A percentile compares a stretch with the other conserved stretches of the same genome.
Conservation (phyloP, 2,797 vertebrate species). For the Parambassis ranga region DNA sequence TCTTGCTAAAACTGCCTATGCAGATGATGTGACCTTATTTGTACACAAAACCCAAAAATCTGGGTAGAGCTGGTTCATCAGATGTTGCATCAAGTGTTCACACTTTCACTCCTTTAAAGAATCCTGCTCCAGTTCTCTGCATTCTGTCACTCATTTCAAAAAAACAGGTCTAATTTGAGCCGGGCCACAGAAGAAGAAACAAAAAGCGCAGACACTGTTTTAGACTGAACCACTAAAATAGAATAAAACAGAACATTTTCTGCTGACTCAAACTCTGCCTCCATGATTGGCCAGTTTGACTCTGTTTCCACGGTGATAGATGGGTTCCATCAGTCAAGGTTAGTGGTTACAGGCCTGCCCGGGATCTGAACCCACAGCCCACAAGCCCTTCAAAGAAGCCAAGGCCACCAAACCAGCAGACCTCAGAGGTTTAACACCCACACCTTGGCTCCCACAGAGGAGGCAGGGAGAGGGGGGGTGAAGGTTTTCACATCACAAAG, state of each 20-base stretch:
- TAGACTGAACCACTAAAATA: slow-evolving; percentile 4
- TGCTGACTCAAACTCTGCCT: slow-evolving; percentile 63
- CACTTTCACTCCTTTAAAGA: no score
- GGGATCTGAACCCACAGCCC: slow-evolving; percentile 72
- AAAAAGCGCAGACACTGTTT: not conserved
- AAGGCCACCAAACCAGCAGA: slow-evolving; percentile 75
- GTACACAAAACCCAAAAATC: no score
- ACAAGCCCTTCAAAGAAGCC: slow-evolving; percentile 70
- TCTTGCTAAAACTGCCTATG: no score
- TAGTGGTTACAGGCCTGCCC: slow-evolving; percentile 63
- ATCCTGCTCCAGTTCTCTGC: no score
- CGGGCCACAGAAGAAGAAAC: not conserved
- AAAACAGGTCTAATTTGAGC: not conserved
- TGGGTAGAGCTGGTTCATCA: no score
- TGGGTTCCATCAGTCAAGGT: slow-evolving; percentile 55
- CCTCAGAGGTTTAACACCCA: slow-evolving; percentile 68
- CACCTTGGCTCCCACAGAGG: slow-evolving; percentile 55
- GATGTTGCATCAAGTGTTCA: no score
- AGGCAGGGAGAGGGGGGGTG: not conserved
- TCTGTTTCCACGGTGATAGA: slow-evolving; percentile 59
- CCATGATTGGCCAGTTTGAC: slow-evolving; percentile 43
- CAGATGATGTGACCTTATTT: no score
- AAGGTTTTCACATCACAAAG: not conserved
- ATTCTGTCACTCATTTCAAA: not conserved
- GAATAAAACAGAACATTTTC: slow-evolving; percentile 28